These are phyloP conservation scores for Puffinus mauretanicus DNA, from an alignment of 2,113 vertebrate species.

Conservation along the genomic window DNA sequence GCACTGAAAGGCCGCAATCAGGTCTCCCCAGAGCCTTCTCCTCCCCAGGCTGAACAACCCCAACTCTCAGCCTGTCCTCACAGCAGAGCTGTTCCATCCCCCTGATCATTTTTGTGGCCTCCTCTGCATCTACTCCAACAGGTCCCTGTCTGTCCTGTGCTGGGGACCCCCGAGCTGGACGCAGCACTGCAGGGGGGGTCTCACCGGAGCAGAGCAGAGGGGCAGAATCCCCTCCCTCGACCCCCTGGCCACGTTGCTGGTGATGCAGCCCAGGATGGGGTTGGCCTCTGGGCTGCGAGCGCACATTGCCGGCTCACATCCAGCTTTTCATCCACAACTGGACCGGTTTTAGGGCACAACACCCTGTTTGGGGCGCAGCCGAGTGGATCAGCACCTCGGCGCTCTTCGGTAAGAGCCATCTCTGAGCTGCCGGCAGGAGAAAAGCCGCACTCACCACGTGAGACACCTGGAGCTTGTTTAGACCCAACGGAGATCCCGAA, in stretches of 20 bases:
- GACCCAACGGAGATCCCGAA: constrained; percentile 73
- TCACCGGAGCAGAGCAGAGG: not conserved
- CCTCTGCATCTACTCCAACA: not conserved
- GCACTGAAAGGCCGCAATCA: accelerated
- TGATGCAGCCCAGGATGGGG: accelerated
- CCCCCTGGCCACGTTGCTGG: not conserved
- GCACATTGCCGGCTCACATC: accelerated
- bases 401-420: not conserved
- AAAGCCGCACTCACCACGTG: constrained; percentile 76
- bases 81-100: not conserved
- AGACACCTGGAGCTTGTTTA: constrained; percentile 68
- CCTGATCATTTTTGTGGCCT: accelerated
- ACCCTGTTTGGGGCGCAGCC: not conserved
- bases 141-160: not conserved
- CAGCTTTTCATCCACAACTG: accelerated
- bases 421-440: not conserved
- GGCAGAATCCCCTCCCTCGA: too few relatives aligned
- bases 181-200: not conserved
- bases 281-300: not conserved
- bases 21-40: not conserved
- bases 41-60: not conserved
- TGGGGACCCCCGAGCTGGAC: not conserved
- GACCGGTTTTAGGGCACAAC: not conserved
- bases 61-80: not conserved
- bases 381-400: accelerated